Base-by-base conservation (phyloP, 2,113 vertebrate genomes). In the Mionectes macconnelli region DNA sequence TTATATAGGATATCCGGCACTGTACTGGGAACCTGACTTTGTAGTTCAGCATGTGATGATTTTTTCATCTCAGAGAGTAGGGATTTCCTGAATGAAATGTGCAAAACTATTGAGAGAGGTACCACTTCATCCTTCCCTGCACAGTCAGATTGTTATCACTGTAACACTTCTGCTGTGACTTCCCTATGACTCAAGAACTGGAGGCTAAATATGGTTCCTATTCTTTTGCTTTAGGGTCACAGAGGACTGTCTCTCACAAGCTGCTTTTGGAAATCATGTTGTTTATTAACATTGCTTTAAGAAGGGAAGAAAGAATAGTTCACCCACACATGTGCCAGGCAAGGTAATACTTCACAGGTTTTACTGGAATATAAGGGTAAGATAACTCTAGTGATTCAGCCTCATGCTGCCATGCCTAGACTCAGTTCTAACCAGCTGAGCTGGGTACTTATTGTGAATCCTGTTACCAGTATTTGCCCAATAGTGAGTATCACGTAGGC, bases 1-100 rank as follows among this genome's bases (percentile, higher is more conserved):
- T 84, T 62, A 37, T n/a, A 25, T 62, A 85, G 96, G 70, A 89
- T 42, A 84, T 96, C 96, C 87, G 47, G 84, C 59, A 37, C 33
- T 86, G 22, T 47, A 23, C 12, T 79, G 45, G 69, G 59, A 83
- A 92, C 42, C 5, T 35, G 45, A 31, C 47, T 69, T 70, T 53
- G 60, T 73, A 84, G 23, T 79, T 92, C 72, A 59, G 39, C 2
- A 3, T 52, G 31, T 55, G 82, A 33, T 53, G 76, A 33, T 75
- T 77, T 85, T 85, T 80, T 47, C 50, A 39, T 83, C 72, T 84
- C 45, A 35, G 67, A 90, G 31, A 89, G 63, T 20, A 57, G 52
- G 59, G 67, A 89, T 94, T 94, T 97, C 95, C 95, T 96, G 92
- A 67, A 35, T 47, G 50, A 47, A 84, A 67, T 49, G 73, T 62